These are phyloP conservation scores for Marmota monax DNA, from an alignment of 2,113 vertebrate genomes.

Conservation along the genomic window DNA sequence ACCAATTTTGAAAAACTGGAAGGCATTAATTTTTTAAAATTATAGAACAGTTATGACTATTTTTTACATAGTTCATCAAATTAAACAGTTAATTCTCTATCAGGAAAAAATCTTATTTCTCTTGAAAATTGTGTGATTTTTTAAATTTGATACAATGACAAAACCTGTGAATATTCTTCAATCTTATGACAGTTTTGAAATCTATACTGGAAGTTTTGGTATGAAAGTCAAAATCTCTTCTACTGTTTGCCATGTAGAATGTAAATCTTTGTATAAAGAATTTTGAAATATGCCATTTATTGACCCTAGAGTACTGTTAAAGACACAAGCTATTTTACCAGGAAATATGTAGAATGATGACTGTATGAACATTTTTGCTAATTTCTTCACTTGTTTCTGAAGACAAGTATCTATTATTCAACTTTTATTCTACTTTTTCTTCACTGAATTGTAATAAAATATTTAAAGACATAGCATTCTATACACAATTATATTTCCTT, in stretches of 20 bases:
- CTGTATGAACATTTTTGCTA: neutral
- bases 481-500: neutral
- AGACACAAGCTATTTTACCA: neutral
- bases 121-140: neutral
- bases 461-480: neutral
- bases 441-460: neutral
- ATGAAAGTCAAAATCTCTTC: neutral
- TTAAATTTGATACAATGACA: neutral
- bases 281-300: neutral
- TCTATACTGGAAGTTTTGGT: neutral
- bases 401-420: neutral
- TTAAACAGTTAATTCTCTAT: too few relatives aligned
- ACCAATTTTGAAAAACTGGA: too few relatives aligned
- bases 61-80: too few relatives aligned
- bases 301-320: neutral
- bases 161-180: neutral
- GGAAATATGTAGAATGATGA: neutral
- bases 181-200: neutral
- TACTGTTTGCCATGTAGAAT: neutral
- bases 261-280: neutral
- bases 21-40: too few relatives aligned
- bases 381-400: neutral
- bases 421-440: neutral
- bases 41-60: too few relatives aligned
- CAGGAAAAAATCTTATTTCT: neutral